Percentiles rank a stretch among this genome's conserved stretches.
phyloP scores from a whole-genome alignment of 2,797 vertebrate species.

The Parauchenoglanis ngamensis region DNA sequence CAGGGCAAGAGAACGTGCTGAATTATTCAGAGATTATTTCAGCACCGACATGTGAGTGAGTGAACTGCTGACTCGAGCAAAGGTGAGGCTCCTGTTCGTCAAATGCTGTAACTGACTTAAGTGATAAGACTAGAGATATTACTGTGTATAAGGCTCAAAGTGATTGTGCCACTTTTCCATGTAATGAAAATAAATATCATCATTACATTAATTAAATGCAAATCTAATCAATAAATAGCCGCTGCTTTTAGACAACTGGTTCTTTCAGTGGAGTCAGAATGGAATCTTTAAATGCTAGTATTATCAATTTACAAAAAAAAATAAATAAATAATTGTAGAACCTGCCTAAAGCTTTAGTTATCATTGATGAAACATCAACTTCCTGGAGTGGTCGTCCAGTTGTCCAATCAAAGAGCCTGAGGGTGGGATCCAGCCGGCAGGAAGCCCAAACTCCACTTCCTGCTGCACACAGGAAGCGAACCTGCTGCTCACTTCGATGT shows the following conservation, averaged over 20 bases:
- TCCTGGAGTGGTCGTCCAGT: slow-evolving; percentile 77
- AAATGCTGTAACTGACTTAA: neutral
- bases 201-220: neutral
- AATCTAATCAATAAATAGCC: neutral
- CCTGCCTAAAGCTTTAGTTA: slow-evolving; percentile 75
- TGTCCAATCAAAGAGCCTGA: slow-evolving; percentile 78
- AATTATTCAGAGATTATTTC: neutral
- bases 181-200: too few relatives aligned
- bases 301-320: neutral
- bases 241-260: neutral
- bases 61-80: neutral
- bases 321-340: neutral
- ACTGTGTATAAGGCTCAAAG: neutral
- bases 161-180: neutral
- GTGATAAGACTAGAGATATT: too few relatives aligned
- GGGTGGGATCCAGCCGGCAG: slow-evolving; percentile 75
- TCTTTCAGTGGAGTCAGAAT: neutral
- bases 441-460: slow-evolving; percentile 79
- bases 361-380: slow-evolving; percentile 72
- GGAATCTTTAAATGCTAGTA: neutral
- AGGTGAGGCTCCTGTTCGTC: neutral
- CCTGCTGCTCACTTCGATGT: slow-evolving; percentile 78
- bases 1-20: neutral
- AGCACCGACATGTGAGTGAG: too few relatives aligned
- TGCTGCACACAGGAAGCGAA: slow-evolving; percentile 76